phyloP scores from a whole-genome alignment of 2,888 invertebrate genomes.

The Disparrhopalites patrizii region DNA sequence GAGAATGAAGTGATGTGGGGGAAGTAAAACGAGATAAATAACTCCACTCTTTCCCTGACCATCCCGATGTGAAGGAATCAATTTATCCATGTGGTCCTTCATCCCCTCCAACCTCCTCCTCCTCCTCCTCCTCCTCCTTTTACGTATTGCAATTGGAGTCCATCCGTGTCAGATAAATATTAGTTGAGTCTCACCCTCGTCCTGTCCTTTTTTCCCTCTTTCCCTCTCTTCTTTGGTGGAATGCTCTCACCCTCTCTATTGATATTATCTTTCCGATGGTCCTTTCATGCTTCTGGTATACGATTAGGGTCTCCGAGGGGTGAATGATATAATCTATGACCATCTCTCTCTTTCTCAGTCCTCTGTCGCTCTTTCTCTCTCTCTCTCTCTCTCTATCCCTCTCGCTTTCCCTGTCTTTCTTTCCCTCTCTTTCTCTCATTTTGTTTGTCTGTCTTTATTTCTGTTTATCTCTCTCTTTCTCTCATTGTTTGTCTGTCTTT shows the following conservation, averaged over 20 bases:
- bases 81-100: conserved; percentile 28
- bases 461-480: too few species aligned
- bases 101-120: not conserved
- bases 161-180: conserved; percentile 20
- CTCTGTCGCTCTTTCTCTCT: too few species aligned
- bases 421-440: too few species aligned
- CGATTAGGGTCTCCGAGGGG: too few species aligned
- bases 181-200: conserved; percentile 16
- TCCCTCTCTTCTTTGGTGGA: not conserved
- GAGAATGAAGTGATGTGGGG: not conserved
- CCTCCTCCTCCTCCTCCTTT: too few species aligned
- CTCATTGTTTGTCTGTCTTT: not conserved
- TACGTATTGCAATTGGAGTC: conserved; percentile 6
- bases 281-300: too few species aligned
- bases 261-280: too few species aligned
- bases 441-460: too few species aligned
- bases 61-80: conserved; percentile 34
- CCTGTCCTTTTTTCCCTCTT: not conserved
- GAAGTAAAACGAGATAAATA: conserved; percentile 39
- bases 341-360: too few species aligned
- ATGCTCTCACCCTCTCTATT: not conserved
- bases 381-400: too few species aligned
- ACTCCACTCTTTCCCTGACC: conserved; percentile 25
- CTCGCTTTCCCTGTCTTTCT: too few species aligned
- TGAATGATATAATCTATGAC: too few species aligned